Evolutionary conservation across 2,888 invertebrate species (phyloP).

Genomic region (Parnassius apollo): DNA sequence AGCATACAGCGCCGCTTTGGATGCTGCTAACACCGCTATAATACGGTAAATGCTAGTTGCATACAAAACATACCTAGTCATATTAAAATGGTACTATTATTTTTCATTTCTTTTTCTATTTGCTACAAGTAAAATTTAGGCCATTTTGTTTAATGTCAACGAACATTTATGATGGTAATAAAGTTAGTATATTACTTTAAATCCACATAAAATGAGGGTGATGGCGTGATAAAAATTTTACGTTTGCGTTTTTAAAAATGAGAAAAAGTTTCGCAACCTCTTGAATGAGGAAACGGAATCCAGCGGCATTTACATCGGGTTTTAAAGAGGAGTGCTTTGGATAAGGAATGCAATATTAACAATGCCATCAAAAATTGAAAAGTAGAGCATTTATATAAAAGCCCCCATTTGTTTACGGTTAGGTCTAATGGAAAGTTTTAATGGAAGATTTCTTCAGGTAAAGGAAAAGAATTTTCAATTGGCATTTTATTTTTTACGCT

Average conservation of each 20-base stretch:
- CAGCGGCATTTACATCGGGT: constrained; percentile 1
- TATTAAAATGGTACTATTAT: too few species aligned
- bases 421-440: too few species aligned
- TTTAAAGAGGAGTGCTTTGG: background rate
- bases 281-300: background rate
- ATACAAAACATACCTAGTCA: too few species aligned
- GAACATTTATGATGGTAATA: constrained; percentile 15
- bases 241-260: constrained; percentile 10
- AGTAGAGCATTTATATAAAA: too few species aligned
- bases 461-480: too few species aligned
- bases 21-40: too few species aligned
- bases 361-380: too few species aligned
- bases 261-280: constrained; percentile 7
- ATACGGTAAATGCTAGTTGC: too few species aligned
- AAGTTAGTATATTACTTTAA: constrained; percentile 15
- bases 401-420: too few species aligned
- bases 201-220: constrained; percentile 3
- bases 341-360: background rate
- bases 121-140: constrained; percentile 10
- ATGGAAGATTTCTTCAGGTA: too few species aligned
- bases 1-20: too few species aligned
- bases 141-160: constrained; percentile 15
- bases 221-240: constrained; percentile 11
- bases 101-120: constrained; percentile 6
- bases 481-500: too few species aligned